phyloP scores from a whole-genome alignment of 2,113 vertebrate species.

The Tragelaphus strepsiceros region DNA sequence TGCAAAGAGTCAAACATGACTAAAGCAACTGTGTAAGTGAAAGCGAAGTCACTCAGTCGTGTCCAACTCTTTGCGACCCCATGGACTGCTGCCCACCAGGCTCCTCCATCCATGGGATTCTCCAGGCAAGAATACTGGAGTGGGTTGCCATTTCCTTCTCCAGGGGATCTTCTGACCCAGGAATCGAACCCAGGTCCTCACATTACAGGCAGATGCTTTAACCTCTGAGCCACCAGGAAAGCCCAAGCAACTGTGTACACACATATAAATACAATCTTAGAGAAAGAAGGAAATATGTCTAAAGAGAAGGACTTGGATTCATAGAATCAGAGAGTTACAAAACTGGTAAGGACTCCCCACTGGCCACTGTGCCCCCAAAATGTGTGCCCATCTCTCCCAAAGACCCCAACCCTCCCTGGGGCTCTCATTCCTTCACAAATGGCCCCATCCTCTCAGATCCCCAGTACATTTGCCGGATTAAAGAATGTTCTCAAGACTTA shows the following conservation, averaged over 20 bases:
- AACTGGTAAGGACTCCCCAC: not conserved
- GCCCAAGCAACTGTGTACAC: not conserved
- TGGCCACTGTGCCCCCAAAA: not conserved
- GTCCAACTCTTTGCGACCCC: too few relatives aligned
- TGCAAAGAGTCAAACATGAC: not conserved
- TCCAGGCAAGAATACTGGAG: too few relatives aligned
- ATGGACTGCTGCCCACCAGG: too few relatives aligned
- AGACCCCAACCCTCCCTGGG: accelerated
- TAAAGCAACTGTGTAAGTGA: not conserved
- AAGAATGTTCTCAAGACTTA: not conserved
- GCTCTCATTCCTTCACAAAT: not conserved
- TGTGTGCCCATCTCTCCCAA: too few relatives aligned
- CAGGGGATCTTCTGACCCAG: too few relatives aligned
- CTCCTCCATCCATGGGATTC: too few relatives aligned
- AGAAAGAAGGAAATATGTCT: not conserved
- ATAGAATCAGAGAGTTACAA: constrained; percentile 39
- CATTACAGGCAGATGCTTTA: too few relatives aligned
- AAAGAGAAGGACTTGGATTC: not conserved
- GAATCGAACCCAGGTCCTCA: too few relatives aligned
- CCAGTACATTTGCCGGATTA: not conserved
- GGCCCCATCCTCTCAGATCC: not conserved
- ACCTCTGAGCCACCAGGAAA: too few relatives aligned
- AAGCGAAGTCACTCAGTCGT: too few relatives aligned
- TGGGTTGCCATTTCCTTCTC: too few relatives aligned
- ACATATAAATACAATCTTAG: not conserved